Conservation (phyloP, 1,140 invertebrate genomes). For the Trichomalopsis sarcophagae region DNA sequence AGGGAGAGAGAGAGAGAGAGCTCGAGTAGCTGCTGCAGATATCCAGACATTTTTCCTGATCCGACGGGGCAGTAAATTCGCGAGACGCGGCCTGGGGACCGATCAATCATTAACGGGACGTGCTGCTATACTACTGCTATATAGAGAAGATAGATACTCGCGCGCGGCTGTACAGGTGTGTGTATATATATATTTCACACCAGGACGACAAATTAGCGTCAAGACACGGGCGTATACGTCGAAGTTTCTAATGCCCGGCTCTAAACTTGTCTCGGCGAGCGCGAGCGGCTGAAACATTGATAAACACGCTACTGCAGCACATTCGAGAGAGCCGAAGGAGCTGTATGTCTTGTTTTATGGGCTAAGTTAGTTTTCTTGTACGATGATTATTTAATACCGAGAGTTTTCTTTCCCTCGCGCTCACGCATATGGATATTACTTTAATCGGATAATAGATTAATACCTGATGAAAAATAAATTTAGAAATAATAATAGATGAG, state of each 20-base stretch:
- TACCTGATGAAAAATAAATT: too few species aligned
- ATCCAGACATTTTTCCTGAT: conserved; percentile 21
- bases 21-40: not conserved
- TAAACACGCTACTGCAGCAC: not conserved
- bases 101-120: conserved; percentile 28
- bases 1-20: not conserved
- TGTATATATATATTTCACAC: not conserved
- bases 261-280: not conserved
- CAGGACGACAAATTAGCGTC: conserved; percentile 16
- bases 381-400: conserved; percentile 3
- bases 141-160: not conserved
- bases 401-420: not conserved
- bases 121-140: not conserved
- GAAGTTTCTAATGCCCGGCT: not conserved
- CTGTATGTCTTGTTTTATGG: conserved; percentile 2
- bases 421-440: not conserved
- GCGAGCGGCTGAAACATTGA: not conserved
- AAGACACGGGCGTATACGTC: not conserved
- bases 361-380: not conserved
- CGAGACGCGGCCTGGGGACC: not conserved
- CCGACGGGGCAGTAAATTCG: conserved; percentile 23
- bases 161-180: not conserved
- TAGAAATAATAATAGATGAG: too few species aligned
- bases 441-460: not conserved
- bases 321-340: not conserved